These are phyloP conservation scores for Penaeus chinensis DNA, from an alignment of 1,140 invertebrate genomes.

Conservation along the genomic window DNA sequence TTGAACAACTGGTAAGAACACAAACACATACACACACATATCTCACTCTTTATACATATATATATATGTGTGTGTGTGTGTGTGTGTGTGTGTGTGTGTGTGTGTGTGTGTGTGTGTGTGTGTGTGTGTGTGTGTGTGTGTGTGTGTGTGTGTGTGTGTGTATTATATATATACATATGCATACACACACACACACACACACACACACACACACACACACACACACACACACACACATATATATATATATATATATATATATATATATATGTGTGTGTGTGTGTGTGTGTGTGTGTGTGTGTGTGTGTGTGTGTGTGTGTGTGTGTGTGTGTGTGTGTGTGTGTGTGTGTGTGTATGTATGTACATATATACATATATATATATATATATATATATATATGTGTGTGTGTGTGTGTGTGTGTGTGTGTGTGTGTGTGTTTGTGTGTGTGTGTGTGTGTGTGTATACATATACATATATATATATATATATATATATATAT, in stretches of 20 bases:
- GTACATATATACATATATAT: too few species aligned
- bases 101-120: too few species aligned
- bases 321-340: background rate
- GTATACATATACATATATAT: background rate
- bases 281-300: too few species aligned
- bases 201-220: too few species aligned
- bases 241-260: slow-evolving; percentile 16
- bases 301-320: too few species aligned
- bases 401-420: too few species aligned
- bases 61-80: slow-evolving; percentile 11
- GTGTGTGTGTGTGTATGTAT: too few species aligned
- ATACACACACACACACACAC: background rate
- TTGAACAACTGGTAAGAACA: background rate
- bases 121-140: too few species aligned
- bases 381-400: too few species aligned
- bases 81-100: too few species aligned
- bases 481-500: background rate
- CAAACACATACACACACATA: too few species aligned
- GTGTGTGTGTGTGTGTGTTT: too few species aligned
- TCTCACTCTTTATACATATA: background rate
- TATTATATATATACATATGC: slow-evolving; percentile 2
- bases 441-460: background rate
- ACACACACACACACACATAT: background rate
- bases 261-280: background rate
- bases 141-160: background rate